Base-by-base conservation (phyloP, 2,113 vertebrate species). In the Lophura nycthemera region DNA sequence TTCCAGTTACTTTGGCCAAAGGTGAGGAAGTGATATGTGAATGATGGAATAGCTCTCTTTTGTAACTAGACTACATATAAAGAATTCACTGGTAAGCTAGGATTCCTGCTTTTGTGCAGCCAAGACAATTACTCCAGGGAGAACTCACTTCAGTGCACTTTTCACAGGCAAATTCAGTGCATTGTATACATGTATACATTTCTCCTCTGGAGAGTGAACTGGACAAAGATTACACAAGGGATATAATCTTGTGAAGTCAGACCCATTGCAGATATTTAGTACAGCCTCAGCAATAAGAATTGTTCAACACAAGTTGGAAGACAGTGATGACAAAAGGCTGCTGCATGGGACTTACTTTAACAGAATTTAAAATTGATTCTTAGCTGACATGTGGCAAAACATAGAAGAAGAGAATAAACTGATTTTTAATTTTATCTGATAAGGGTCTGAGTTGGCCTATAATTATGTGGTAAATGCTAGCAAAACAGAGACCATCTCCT, bases 41-140 rank as follows among this genome's bases (percentile, higher is more conserved):
- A 84, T 82, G 88, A 95, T 73, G 52, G 52, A 54, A 22, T 12
- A 40, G n/a, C 13, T 75, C 79, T 77, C 90, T 85, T 83, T 78
- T 92, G 45, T 89, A 74, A 69, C 65, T 64, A 74, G 69, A 20
- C 30, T 77, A 36, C 54, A 72, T 71, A n/a, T 54, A 71, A 86
- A 78, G 88, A 92, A 91, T 93, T 92, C 89, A 1, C 74, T 84
- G 91, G 65, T 92, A 78, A 90, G 65, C 72, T 74, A 70, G 54
- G 79, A 86, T 77, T 91, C 93, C 88, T 86, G 40, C 88, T 93
- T 88, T 92, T 95, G 83, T 95, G 76, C 75, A 84, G 70, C 32
- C 83, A 93, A 83, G 83, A 90, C 65, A 86, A 83, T 95, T 88
- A 73, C 70, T 82, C 80, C 54, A 86, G 93, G 80, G 76, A 91